Conservation (phyloP, 2,797 vertebrate genomes). For the Bovichtus variegatus region DNA sequence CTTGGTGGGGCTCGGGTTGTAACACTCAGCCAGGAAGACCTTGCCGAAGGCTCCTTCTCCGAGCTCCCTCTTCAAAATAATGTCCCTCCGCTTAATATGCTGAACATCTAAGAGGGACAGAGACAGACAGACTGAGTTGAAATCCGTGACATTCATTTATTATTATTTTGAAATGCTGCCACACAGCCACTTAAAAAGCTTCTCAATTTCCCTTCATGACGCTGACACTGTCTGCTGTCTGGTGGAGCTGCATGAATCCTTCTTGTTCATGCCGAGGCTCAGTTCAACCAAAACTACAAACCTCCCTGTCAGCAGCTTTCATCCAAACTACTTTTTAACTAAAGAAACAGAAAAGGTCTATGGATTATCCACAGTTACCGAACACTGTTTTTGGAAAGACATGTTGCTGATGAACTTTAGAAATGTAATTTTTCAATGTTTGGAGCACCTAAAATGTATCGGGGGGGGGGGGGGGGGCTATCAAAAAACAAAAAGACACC, state of each 20-base stretch:
- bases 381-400: neutral
- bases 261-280: too few species aligned
- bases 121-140: slow-evolving; percentile 1
- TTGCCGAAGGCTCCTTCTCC: slow-evolving; percentile 98
- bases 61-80: slow-evolving; percentile 95
- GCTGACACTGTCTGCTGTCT: neutral
- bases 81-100: slow-evolving; percentile 96
- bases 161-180: neutral
- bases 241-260: neutral
- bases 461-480: too few species aligned
- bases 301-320: too few species aligned
- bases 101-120: slow-evolving; percentile 90
- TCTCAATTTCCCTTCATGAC: too few species aligned
- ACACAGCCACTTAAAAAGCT: neutral
- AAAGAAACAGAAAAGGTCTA: neutral
- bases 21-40: slow-evolving; percentile 98
- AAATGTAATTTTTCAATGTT: too few species aligned
- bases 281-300: neutral
- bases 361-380: neutral
- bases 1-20: slow-evolving; percentile 96
- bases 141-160: neutral
- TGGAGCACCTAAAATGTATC: too few species aligned
- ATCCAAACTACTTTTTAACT: neutral
- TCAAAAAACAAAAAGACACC: too few species aligned
- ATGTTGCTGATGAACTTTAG: too few species aligned